Conservation (phyloP, 2,888 invertebrate genomes). For the Frankliniella fusca region DNA sequence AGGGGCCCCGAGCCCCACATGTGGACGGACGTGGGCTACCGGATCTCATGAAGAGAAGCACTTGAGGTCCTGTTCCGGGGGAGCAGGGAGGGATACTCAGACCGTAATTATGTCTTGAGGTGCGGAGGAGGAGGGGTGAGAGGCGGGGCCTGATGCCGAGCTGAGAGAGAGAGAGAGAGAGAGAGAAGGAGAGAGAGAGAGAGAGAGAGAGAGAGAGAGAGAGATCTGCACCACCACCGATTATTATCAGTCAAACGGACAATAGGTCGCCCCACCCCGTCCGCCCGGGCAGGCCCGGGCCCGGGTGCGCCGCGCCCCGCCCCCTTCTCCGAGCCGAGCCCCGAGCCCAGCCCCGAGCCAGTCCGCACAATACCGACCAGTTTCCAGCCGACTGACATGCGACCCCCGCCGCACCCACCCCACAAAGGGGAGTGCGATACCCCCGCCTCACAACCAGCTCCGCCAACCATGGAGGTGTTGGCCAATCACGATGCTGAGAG, state of each 20-base stretch:
- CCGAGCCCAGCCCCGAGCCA: neutral
- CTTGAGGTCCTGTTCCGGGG: slow-evolving; percentile 15
- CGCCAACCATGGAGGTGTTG: no score
- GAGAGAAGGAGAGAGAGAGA: no score
- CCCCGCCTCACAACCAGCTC: no score
- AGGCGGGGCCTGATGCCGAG: neutral
- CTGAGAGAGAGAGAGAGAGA: neutral
- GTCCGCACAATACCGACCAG: neutral
- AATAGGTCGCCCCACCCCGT: neutral
- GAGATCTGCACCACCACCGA: neutral
- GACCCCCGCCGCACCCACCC: neutral
- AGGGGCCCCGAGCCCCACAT: neutral
- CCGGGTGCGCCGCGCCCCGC: neutral
- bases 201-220: no score
- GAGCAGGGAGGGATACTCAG: neutral
- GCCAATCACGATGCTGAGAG: no score
- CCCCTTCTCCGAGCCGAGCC: no score
- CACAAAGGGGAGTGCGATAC: neutral
- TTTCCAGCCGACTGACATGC: slow-evolving; percentile 8
- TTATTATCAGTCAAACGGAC: slow-evolving; percentile 22
- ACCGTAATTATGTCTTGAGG: neutral
- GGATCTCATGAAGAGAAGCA: slow-evolving; percentile 8
- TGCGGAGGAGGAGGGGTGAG: neutral
- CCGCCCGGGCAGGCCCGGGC: neutral
- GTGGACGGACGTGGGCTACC: neutral